Percentiles rank a stretch among this genome's conserved stretches.
Conservation (phyloP, 1,140 invertebrate genomes). For the Tenebrio molitor region DNA sequence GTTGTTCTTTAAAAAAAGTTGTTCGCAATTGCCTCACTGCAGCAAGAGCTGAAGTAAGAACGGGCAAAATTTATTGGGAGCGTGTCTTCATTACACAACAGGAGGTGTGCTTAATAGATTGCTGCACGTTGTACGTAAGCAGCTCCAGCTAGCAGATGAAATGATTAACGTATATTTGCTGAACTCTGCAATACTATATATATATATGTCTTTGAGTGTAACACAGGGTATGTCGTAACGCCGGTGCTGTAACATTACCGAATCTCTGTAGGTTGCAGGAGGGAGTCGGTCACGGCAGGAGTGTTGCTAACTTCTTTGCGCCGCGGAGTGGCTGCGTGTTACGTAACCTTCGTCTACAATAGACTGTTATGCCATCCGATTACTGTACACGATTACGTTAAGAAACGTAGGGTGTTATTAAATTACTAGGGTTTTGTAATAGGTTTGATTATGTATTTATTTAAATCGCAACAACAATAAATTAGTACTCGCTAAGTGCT, state of each 20-base stretch:
- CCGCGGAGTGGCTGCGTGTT: slow-evolving; percentile 2
- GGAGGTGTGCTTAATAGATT: slow-evolving; percentile 1
- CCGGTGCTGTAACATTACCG: background rate
- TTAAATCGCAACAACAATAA: background rate
- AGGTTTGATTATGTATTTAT: slow-evolving; percentile 4
- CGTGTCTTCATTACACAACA: slow-evolving; percentile 7
- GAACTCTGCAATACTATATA: background rate
- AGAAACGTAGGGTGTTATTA: slow-evolving; percentile 32
- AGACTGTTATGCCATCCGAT: slow-evolving; percentile 25
- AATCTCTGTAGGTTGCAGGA: slow-evolving; percentile 10
- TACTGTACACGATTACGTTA: slow-evolving; percentile 29
- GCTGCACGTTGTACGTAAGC: background rate
- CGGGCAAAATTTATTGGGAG: background rate
- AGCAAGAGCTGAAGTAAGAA: background rate
- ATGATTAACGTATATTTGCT: background rate
- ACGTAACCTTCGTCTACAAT: slow-evolving; percentile 16
- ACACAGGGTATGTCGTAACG: background rate
- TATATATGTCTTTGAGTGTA: background rate
- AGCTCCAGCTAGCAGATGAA: slow-evolving; percentile 1
- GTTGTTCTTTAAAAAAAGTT: slow-evolving; percentile 2
- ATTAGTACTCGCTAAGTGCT: background rate
- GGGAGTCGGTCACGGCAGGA: slow-evolving; percentile 5
- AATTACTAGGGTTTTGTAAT: slow-evolving; percentile 32
- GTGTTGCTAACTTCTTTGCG: slow-evolving; percentile 7
- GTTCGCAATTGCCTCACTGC: background rate